A percentile compares a stretch with the other conserved stretches of the same genome.
phyloP scores from a whole-genome alignment of 2,888 invertebrate genomes.

The Plusia festucae region DNA sequence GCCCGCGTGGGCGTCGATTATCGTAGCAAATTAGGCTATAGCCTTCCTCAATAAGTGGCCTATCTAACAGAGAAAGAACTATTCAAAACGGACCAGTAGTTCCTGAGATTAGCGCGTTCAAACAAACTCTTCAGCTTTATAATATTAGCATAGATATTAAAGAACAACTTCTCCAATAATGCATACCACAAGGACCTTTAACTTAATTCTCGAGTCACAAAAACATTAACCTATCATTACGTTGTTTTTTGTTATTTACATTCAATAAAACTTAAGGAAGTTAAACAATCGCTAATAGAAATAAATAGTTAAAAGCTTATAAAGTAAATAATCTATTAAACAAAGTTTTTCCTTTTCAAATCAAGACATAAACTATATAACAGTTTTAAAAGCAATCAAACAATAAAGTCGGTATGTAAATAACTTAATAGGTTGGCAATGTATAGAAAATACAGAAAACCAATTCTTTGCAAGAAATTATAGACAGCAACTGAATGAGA shows the following conservation, averaged over 20 bases:
- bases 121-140: too few relatives aligned
- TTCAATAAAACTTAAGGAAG: not conserved
- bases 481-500: too few relatives aligned
- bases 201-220: not conserved
- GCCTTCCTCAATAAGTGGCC: too few relatives aligned
- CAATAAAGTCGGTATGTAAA: constrained; percentile 56
- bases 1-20: too few relatives aligned
- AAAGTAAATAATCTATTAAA: not conserved
- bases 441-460: constrained; percentile 18
- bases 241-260: not conserved
- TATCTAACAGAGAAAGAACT: too few relatives aligned
- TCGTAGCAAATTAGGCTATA: too few relatives aligned
- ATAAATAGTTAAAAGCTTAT: not conserved
- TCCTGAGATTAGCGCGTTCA: too few relatives aligned
- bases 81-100: too few relatives aligned
- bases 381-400: constrained; percentile 44
- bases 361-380: constrained; percentile 47
- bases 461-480: not conserved
- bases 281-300: not conserved
- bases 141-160: too few relatives aligned
- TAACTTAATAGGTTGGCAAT: constrained; percentile 42
- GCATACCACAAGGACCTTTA: not conserved
- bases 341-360: constrained; percentile 25
- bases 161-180: not conserved
- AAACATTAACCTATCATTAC: not conserved